These are phyloP conservation scores for Oppia nitens DNA, from an alignment of 1,140 invertebrate species.

Conservation along the genomic window DNA sequence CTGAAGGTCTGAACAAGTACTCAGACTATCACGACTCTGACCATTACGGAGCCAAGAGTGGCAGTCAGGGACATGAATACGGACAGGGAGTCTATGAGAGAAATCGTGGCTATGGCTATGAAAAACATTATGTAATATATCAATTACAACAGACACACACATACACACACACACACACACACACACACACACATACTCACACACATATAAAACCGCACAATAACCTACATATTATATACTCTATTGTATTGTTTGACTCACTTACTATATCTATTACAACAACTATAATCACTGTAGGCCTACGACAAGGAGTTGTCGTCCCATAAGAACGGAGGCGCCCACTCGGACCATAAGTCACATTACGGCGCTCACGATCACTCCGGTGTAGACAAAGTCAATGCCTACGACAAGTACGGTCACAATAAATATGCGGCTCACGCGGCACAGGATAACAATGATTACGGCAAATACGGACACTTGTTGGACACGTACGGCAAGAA, in stretches of 20 bases:
- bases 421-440: slow-evolving; percentile 3
- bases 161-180: no score
- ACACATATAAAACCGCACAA: no score
- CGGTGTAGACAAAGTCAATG: neutral
- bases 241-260: no score
- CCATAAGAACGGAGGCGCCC: neutral
- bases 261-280: no score
- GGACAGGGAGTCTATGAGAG: neutral
- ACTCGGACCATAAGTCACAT: slow-evolving; percentile 1
- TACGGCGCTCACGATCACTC: slow-evolving; percentile 1
- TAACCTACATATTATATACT: no score
- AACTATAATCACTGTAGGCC: neutral
- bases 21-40: neutral
- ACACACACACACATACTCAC: no score
- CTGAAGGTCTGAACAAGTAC: neutral
- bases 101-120: neutral
- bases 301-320: neutral
- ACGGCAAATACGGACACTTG: slow-evolving; percentile 8
- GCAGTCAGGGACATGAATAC: neutral
- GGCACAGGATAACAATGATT: neutral
- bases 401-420: slow-evolving; percentile 3
- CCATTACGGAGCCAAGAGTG: neutral
- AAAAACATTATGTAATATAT: no score
- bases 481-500: neutral
- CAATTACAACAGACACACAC: no score